A percentile compares a stretch with the other conserved stretches of the same genome.
Conservation (phyloP, 2,797 vertebrate genomes). For the Gymnoscopelus braueri region DNA sequence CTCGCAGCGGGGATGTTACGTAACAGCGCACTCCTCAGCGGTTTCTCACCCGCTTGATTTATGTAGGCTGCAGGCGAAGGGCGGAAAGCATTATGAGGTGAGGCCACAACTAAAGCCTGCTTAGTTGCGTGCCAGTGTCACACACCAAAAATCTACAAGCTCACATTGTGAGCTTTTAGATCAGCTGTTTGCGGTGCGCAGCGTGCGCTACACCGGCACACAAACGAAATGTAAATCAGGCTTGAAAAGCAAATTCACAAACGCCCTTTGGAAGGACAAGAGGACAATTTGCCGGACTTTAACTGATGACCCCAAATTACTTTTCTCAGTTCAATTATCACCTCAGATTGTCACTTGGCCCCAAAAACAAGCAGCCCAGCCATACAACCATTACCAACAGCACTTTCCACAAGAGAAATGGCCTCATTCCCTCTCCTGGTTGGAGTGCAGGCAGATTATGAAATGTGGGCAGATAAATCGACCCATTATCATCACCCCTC, state of each 20-base stretch:
- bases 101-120: background rate
- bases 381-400: slow-evolving; percentile 22
- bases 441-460: slow-evolving; percentile 49
- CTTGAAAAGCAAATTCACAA: background rate
- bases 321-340: slow-evolving; percentile 20
- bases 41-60: slow-evolving; percentile 8
- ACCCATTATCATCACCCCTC: slow-evolving; percentile 45
- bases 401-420: slow-evolving; percentile 21
- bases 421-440: slow-evolving; percentile 28
- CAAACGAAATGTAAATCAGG: too few species aligned
- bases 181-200: too few species aligned
- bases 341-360: slow-evolving; percentile 19
- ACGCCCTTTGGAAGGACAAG: slow-evolving; percentile 36
- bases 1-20: slow-evolving; percentile 5
- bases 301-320: slow-evolving; percentile 21
- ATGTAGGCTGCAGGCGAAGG: background rate
- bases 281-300: slow-evolving; percentile 15
- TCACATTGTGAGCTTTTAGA: too few species aligned
- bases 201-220: too few species aligned
- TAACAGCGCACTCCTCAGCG: slow-evolving; percentile 14
- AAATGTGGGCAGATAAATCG: slow-evolving; percentile 47
- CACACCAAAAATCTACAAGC: too few species aligned
- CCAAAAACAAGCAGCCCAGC: slow-evolving; percentile 8
- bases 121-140: too few species aligned
- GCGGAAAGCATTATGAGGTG: background rate